These are phyloP conservation scores for Vanessa cardui DNA, from an alignment of 2,888 invertebrate species.

Conservation along the genomic window DNA sequence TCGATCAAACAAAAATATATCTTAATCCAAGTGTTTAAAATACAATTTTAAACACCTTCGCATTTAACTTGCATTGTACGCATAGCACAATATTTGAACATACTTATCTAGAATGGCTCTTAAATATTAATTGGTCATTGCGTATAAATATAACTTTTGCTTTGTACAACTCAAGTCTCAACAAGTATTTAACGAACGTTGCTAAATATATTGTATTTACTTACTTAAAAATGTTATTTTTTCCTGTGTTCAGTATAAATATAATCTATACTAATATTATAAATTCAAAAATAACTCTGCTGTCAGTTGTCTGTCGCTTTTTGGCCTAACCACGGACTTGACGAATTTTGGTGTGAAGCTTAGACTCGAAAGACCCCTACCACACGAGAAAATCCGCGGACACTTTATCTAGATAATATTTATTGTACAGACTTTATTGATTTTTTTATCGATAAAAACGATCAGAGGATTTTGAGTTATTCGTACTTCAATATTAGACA, in stretches of 20 bases:
- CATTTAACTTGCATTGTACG: slow-evolving; percentile 35
- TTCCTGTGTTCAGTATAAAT: background rate
- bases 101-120: slow-evolving; percentile 44
- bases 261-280: background rate
- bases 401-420: no score
- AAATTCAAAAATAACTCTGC: no score
- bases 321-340: no score
- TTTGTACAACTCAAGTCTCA: slow-evolving; percentile 12
- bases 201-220: background rate
- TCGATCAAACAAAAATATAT: slow-evolving; percentile 41
- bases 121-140: slow-evolving; percentile 67
- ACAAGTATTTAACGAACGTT: background rate
- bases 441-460: no score
- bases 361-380: no score
- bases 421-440: no score
- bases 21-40: slow-evolving; percentile 46
- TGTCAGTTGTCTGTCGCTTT: no score
- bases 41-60: slow-evolving; percentile 40
- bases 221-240: background rate
- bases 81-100: slow-evolving; percentile 45
- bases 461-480: no score
- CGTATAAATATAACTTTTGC: slow-evolving; percentile 27
- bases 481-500: no score
- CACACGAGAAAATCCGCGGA: no score
- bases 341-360: no score